Evolutionary conservation across 2,797 vertebrate genomes (phyloP), one percentile per base, ranked within the genome.

Genomic region (Spatula versicolor): DNA sequence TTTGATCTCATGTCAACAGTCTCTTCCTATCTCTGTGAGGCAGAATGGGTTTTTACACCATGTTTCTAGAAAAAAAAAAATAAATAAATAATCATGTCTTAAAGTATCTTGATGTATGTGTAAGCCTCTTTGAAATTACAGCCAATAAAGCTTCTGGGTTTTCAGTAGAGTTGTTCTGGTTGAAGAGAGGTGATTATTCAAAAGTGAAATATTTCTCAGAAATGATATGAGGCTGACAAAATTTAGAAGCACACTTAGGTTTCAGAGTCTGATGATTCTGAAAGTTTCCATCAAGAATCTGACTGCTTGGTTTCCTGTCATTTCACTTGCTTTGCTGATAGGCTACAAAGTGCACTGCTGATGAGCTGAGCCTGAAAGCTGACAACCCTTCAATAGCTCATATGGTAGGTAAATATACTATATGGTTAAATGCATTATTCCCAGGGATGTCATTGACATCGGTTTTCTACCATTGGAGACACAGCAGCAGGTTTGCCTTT

Each of bases 121-220:
- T n/a, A 86, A n/a, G 8, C 15, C 31, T 90, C 45, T 74, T 11
- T 33, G 35, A 85, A 88, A 90, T 56, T 80, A 59, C 2, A 71
- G 11, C 5, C 26, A 43, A 31, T 31, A 64, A 63, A 43, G 19
- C 28, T 64, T 43, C 18, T 64, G 19, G 62, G 39, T 13, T 48
- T 59, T 50, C 55, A 59, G 3, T 4, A 3, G 35, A 88, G 76
- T 7, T 12, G 43, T 77, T 58, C 55, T 66, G 25, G 20, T 59
- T 1, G 3, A 35, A 92, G 26, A n/a, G 26, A 69, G n/a, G 14
- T 45, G 30, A 75, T 81, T 66, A 37, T 66, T 64, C 50, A 62
- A 69, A 86, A 86, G 9, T 35, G 28, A 88, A 68, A 59, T 25
- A 63, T 63, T 93, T 84, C 35, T 86, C 50, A 59, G 74, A 76